Conservation (phyloP, 2,888 invertebrate species). For the Dioctria rufipes region DNA sequence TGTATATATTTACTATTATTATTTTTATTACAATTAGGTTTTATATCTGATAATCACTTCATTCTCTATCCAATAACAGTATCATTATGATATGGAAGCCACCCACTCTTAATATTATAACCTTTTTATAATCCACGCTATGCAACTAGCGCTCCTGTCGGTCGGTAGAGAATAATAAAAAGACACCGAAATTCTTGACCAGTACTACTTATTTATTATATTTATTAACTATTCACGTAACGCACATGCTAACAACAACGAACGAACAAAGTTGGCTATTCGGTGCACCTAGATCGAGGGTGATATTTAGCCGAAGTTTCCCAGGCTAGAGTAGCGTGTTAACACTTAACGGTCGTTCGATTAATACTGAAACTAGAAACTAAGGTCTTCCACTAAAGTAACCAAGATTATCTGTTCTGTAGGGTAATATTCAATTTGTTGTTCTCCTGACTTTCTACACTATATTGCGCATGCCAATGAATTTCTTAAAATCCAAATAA, state of each 20-base stretch:
- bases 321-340: background rate
- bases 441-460: background rate
- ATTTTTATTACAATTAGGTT: too few relatives aligned
- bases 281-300: background rate
- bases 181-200: background rate
- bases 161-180: conserved; percentile 10
- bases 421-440: conserved; percentile 23
- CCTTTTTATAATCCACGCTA: too few relatives aligned
- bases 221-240: conserved; percentile 30
- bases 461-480: conserved; percentile 13
- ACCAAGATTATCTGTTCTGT: background rate
- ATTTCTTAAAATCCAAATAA: conserved; percentile 1
- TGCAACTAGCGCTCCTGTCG: background rate
- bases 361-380: conserved; percentile 26
- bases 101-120: too few relatives aligned
- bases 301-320: too few relatives aligned
- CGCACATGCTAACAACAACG: background rate
- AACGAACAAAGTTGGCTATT: conserved; percentile 9
- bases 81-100: too few relatives aligned
- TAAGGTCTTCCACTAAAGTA: conserved; percentile 31
- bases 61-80: too few relatives aligned
- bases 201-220: background rate
- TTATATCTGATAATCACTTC: too few relatives aligned
- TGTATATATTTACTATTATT: too few relatives aligned
- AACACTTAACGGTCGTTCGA: conserved; percentile 14